A percentile compares a stretch with the other conserved stretches of the same genome.
Evolutionary conservation across 30 jellyfish, hydroid and myxozoan genomes (phyloP).

Genomic region (Cassiopea andromeda): DNA sequence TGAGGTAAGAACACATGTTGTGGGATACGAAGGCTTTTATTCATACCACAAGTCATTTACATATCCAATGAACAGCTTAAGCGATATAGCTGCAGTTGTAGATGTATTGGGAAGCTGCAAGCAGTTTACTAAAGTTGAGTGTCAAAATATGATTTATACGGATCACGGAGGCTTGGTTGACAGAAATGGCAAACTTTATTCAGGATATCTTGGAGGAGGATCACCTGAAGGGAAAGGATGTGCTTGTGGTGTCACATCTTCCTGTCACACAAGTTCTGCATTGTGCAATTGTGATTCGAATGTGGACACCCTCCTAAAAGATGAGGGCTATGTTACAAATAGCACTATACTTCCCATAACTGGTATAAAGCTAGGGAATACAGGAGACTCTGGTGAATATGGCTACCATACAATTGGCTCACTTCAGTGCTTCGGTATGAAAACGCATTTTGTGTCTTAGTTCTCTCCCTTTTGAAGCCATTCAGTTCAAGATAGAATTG

Average conservation of each 20-base stretch:
- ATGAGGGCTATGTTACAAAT: constrained; percentile 59
- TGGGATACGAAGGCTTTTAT: not conserved
- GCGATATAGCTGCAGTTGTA: constrained; percentile 22
- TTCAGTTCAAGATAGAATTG: too few species aligned
- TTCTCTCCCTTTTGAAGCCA: too few species aligned
- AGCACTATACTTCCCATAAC: constrained; percentile 43
- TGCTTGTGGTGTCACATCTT: constrained; percentile 57
- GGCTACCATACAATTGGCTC: constrained; percentile 41
- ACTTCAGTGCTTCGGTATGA: constrained; percentile 46
- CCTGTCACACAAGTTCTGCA: constrained; percentile 19
- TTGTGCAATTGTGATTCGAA: constrained; percentile 65
- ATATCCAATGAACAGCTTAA: constrained; percentile 1
- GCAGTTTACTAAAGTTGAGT: constrained; percentile 19
- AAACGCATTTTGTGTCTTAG: not conserved
- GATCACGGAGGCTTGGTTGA: not conserved
- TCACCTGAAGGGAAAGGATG: constrained; percentile 63
- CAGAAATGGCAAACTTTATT: constrained; percentile 11
- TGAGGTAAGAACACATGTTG: not conserved
- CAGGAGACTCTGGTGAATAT: constrained; percentile 21
- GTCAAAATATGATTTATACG: not conserved
- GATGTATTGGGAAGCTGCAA: not conserved
- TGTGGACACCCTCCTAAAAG: not conserved
- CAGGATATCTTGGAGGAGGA: constrained; percentile 52
- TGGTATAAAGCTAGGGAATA: constrained; percentile 38
- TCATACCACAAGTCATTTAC: not conserved